Evolutionary conservation across 2,113 vertebrate genomes (phyloP), one percentile per base, ranked within the genome.

Genomic region (Collichthys lucidus): DNA sequence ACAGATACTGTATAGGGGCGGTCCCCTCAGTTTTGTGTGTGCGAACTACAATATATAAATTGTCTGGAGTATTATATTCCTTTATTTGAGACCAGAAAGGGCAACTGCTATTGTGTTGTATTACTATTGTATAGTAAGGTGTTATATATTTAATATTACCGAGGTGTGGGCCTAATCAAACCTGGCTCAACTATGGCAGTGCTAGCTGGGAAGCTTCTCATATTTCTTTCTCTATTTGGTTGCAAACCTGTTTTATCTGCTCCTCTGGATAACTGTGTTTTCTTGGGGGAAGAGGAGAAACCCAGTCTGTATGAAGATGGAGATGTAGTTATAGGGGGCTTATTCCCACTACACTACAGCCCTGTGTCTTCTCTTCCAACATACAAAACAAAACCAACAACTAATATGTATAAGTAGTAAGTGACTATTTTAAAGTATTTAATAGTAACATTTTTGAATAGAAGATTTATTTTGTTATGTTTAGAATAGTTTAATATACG

Each of bases 341-440:
- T 95, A 61, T 95, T 95, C 55, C 94, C 94, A 79, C 44, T 95
- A 26, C 94, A 95, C 79, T 92, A 89, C 67, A 94, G 90, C 49
- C 91, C 90, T 68, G 56, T 85, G 35, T 86, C 85, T 15, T 88
- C 82, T 76, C 46, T 52, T 50, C 42, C 31, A 55, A 87, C 90
- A 31, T 95, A 89, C 61, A 82, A 77, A 61, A 77, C 66, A 50
- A 93, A 94, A 81, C 94, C 95, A 71, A 19, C 72, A 50, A 56
- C 80, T 14, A 82, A 55, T 55, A 80, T 59, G 65, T 93, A 93
- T 79, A 91, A 90, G 40, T 93, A 90, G 94, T 95, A 86, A 90
- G 94, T 91, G 8, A 50, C 19, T 14, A 11, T 15, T 55, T 22
- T 0, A 16, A 20, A 59, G 7, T 46, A n/a, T 64, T 11, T 74